Percentiles rank a stretch among this genome's conserved stretches.
These are phyloP conservation scores for Ormia ochracea DNA, from an alignment of 2,888 invertebrate genomes.

Conservation along the genomic window DNA sequence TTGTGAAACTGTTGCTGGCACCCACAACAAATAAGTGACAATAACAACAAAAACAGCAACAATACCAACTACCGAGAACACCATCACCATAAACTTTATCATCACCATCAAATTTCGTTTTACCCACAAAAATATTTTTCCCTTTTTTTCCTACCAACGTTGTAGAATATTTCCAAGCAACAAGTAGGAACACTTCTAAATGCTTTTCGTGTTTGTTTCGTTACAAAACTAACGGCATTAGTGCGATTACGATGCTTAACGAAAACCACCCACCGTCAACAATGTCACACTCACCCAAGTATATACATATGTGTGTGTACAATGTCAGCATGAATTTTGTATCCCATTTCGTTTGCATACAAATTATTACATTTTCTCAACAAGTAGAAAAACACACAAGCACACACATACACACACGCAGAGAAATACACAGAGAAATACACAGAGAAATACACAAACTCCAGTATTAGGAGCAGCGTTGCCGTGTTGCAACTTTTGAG, in stretches of 20 bases:
- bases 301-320: too few species aligned
- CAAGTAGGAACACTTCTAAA: constrained; percentile 55
- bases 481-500: too few species aligned
- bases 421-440: too few species aligned
- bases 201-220: constrained; percentile 1
- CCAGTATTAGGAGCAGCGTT: too few species aligned
- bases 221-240: constrained; percentile 8
- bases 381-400: too few species aligned
- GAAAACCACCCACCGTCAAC: neutral
- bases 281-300: neutral
- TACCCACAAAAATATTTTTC: constrained; percentile 29
- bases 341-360: too few species aligned
- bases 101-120: constrained; percentile 10
- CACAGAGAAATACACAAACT: too few species aligned
- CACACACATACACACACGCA: too few species aligned
- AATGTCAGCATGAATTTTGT: too few species aligned
- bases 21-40: constrained; percentile 47
- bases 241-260: constrained; percentile 1
- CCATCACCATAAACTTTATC: constrained; percentile 22
- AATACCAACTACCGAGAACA: constrained; percentile 28
- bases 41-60: constrained; percentile 55
- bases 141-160: neutral
- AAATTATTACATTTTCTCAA: too few species aligned
- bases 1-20: constrained; percentile 49
- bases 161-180: constrained; percentile 33